phyloP scores from a whole-genome alignment of 2,113 vertebrate genomes.

The Motacilla alba region DNA sequence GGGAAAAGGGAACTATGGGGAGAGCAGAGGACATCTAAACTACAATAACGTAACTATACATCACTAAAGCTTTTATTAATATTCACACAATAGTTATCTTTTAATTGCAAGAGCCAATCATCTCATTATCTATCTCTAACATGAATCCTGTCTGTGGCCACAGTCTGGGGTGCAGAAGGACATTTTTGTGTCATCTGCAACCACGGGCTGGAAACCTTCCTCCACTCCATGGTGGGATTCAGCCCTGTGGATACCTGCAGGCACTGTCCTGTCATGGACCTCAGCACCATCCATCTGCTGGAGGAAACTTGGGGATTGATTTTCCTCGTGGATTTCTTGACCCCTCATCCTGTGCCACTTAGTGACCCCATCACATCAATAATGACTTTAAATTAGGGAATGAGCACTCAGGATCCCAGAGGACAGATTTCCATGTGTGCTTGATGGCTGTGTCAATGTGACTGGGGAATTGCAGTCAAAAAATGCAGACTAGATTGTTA shows the following conservation, averaged over 20 bases:
- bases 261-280: neutral
- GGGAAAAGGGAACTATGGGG: too few species aligned
- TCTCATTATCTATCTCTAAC: too few species aligned
- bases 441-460: neutral
- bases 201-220: neutral
- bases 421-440: neutral
- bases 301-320: neutral
- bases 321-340: neutral
- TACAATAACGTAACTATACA: too few species aligned
- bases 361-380: neutral
- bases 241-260: neutral
- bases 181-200: neutral
- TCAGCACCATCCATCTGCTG: neutral
- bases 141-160: rapidly evolving
- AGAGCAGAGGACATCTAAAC: too few species aligned
- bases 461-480: neutral
- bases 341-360: neutral
- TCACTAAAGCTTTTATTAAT: too few species aligned
- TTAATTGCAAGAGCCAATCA: too few species aligned
- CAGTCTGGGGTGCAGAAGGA: neutral
- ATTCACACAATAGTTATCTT: too few species aligned
- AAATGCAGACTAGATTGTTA: neutral
- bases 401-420: neutral
- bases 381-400: neutral
- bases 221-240: rapidly evolving